A percentile compares a stretch with the other conserved stretches of the same genome.
Evolutionary conservation across 2,797 vertebrate genomes (phyloP).

Genomic region (Lates japonicus): DNA sequence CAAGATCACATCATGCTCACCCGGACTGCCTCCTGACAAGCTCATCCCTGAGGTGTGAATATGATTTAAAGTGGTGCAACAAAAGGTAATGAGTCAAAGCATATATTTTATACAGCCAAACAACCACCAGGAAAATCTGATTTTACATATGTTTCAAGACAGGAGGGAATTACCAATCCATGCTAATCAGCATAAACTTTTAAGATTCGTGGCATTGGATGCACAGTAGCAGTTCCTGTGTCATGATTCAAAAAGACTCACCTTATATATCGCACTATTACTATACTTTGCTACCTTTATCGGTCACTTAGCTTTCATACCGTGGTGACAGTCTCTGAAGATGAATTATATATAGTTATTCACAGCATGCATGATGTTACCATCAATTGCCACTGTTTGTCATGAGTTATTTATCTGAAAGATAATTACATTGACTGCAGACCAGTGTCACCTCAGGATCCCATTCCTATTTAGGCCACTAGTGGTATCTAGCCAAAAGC

Average conservation of each 20-base stretch:
- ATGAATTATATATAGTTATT: not conserved
- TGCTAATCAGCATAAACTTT: not conserved
- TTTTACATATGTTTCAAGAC: too few relatives aligned
- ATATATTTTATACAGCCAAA: slow-evolving; percentile 4
- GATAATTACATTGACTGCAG: not conserved
- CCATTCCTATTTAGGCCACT: not conserved
- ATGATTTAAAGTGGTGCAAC: not conserved
- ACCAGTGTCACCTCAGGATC: not conserved
- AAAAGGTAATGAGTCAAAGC: not conserved
- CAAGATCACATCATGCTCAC: slow-evolving; percentile 15
- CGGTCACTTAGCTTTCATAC: not conserved
- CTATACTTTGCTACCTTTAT: not conserved
- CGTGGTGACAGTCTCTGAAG: not conserved
- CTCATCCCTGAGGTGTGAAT: not conserved
- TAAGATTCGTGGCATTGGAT: too few relatives aligned
- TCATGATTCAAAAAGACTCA: too few relatives aligned
- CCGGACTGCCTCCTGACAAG: slow-evolving; percentile 4
- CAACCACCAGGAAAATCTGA: not conserved
- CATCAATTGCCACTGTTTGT: not conserved
- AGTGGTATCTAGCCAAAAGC: not conserved
- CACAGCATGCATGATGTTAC: not conserved
- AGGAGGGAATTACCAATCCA: not conserved
- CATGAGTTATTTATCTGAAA: not conserved
- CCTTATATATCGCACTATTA: not conserved
- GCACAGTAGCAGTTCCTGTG: too few relatives aligned